Evolutionary conservation across 2,888 invertebrate genomes (phyloP).

Genomic region (Halocaridina rubra): DNA sequence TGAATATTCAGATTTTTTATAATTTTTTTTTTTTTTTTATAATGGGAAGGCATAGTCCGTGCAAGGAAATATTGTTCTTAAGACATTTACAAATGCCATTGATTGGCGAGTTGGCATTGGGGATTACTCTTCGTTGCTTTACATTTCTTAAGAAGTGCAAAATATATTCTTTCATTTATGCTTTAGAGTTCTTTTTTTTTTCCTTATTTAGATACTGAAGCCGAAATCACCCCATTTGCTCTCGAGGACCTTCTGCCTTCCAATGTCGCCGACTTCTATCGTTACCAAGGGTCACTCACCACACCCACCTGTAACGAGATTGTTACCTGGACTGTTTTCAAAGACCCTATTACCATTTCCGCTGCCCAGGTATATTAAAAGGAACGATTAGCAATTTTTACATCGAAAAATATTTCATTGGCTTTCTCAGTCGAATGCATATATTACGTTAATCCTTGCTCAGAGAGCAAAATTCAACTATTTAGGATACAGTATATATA

Average conservation of each 20-base stretch:
- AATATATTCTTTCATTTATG: not conserved
- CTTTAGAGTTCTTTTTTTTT: not conserved
- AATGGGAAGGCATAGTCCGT: no score
- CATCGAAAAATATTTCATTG: no score
- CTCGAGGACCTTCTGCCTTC: slow-evolving; percentile 11
- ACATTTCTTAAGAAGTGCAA: not conserved
- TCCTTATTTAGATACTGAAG: not conserved
- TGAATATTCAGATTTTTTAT: no score
- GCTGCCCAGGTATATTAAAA: not conserved
- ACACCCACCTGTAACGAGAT: slow-evolving; percentile 39
- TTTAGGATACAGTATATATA: no score
- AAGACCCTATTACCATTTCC: not conserved
- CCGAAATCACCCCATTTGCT: slow-evolving; percentile 14
- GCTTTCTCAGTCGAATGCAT: no score
- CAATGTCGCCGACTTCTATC: slow-evolving; percentile 5
- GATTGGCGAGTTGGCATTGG: no score
- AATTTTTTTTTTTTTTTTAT: no score
- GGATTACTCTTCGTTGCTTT: not conserved
- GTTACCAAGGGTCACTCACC: slow-evolving; percentile 34
- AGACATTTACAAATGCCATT: no score
- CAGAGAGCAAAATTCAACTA: no score
- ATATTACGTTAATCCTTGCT: no score
- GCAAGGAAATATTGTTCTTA: no score
- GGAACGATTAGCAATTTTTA: no score
- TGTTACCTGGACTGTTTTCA: slow-evolving; percentile 42